A percentile compares a stretch with the other conserved stretches of the same genome.
phyloP scores from a whole-genome alignment of 2,113 vertebrate species.

The Oryzias javanicus region DNA sequence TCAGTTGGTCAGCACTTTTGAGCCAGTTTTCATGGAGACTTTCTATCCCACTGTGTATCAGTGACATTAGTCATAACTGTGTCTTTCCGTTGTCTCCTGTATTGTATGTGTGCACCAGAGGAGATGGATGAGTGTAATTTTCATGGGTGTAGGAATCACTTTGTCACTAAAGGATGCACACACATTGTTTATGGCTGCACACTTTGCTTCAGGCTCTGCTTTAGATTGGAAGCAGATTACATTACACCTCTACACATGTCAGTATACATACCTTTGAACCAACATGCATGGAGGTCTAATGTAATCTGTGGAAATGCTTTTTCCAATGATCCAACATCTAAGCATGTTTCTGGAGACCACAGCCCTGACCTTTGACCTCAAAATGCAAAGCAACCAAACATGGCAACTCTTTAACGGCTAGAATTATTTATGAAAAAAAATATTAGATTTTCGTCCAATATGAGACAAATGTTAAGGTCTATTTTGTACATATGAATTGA shows the following conservation, averaged over 20 bases:
- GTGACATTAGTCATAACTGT: constrained; percentile 1
- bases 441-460: too few species aligned
- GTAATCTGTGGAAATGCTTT: too few species aligned
- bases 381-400: too few species aligned
- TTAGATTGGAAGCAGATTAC: constrained; percentile 59
- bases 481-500: too few species aligned
- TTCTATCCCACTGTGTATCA: constrained; percentile 8
- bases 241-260: constrained; percentile 28
- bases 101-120: constrained; percentile 1
- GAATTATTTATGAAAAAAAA: too few species aligned
- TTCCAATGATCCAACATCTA: too few species aligned
- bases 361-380: too few species aligned
- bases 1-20: not conserved
- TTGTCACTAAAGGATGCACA: constrained; percentile 74
- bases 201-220: constrained; percentile 65
- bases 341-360: too few species aligned
- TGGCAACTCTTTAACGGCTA: too few species aligned
- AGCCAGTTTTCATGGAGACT: not conserved
- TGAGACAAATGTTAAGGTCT: too few species aligned
- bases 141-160: constrained; percentile 70
- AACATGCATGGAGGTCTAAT: too few species aligned
- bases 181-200: constrained; percentile 27
- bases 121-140: constrained; percentile 84
- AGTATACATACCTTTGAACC: not conserved
- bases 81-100: constrained; percentile 8